These are phyloP conservation scores for Netelia melanura DNA, from an alignment of 2,888 invertebrate species.

Conservation along the genomic window DNA sequence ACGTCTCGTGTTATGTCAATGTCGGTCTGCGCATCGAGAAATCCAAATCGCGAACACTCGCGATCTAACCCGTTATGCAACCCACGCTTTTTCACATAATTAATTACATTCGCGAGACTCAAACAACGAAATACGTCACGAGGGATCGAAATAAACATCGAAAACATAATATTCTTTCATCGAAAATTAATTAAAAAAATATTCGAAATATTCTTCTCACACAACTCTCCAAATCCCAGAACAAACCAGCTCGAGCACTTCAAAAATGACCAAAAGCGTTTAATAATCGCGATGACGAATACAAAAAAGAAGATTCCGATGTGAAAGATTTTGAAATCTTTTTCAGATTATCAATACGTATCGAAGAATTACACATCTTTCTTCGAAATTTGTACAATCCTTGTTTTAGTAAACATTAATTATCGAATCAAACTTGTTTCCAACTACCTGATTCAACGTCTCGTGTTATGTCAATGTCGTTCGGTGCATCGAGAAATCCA, in stretches of 20 bases:
- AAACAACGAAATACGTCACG: no score
- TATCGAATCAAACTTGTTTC: slow-evolving; percentile 2
- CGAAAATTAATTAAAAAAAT: no score
- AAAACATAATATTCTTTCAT: no score
- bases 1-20: not conserved
- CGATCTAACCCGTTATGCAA: no score
- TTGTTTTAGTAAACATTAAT: not conserved
- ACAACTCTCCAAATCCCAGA: no score
- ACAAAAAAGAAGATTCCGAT: not conserved
- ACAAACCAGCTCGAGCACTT: no score
- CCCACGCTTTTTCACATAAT: no score
- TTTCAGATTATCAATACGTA: not conserved
- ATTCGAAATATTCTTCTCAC: no score
- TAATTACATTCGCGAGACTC: no score
- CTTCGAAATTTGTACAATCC: not conserved
- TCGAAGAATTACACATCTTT: slow-evolving; percentile 11
- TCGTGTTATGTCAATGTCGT: not conserved
- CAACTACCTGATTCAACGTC: not conserved
- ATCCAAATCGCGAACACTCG: not conserved
- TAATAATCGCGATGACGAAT: not conserved
- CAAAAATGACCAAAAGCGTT: no score
- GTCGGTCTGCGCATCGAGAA: not conserved
- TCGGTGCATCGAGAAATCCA: not conserved
- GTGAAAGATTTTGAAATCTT: slow-evolving; percentile 10
- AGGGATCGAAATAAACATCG: no score